These are phyloP conservation scores for silkworm (Bombyx mori) DNA, from an alignment of 1,140 invertebrate species.

Conservation along the genomic window ASM3026992v2 NC_085131.1:3841001-3841500, in stretches of 20 bases:
- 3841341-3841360: too few species aligned
- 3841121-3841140: slow-evolving; percentile 32
- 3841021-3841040: slow-evolving; percentile 61
- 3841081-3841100: slow-evolving; percentile 72
- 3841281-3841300: too few species aligned
- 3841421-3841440: slow-evolving; percentile 3
- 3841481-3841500: slow-evolving; percentile 9
- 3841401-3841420: too few species aligned
- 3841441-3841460: slow-evolving; percentile 5
- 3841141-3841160: slow-evolving; percentile 47
- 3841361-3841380: too few species aligned
- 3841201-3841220: slow-evolving; percentile 41
- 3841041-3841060: slow-evolving; percentile 70
- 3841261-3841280: too few species aligned
- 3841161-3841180: slow-evolving; percentile 56
- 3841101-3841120: slow-evolving; percentile 34
- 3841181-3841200: slow-evolving; percentile 49
- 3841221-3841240: slow-evolving; percentile 11
- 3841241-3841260: not conserved
- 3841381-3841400: too few species aligned
- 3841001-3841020: slow-evolving; percentile 55
- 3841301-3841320: too few species aligned
- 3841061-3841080: slow-evolving; percentile 74
- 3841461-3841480: slow-evolving; percentile 8
- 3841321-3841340: too few species aligned